These are phyloP conservation scores for Pelodiscus sinensis DNA, from an alignment of 2,113 vertebrate genomes.

Conservation along the genomic window DNA sequence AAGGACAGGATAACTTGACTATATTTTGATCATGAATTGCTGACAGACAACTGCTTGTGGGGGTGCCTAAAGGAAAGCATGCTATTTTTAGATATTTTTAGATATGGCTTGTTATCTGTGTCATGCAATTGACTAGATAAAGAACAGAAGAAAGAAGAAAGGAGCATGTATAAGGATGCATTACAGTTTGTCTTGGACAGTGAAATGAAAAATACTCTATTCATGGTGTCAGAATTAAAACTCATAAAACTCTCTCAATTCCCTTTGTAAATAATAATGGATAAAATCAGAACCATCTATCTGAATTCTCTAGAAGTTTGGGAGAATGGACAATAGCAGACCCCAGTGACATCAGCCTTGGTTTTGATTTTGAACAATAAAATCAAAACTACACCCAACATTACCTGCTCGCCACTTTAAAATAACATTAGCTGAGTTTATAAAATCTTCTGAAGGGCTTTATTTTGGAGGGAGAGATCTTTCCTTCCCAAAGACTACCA, in stretches of 20 bases:
- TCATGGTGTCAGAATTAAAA: not conserved
- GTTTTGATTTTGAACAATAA: not conserved
- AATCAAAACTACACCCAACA: not conserved
- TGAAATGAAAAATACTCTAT: not conserved
- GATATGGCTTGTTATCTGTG: not conserved
- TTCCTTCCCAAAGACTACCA: slow-evolving; percentile 6
- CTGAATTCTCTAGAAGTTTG: not conserved
- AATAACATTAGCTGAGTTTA: not conserved
- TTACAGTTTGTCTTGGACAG: not conserved
- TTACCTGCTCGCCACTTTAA: not conserved
- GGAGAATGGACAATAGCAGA: not conserved
- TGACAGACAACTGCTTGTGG: not conserved
- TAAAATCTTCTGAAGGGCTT: not conserved
- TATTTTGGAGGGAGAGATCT: not conserved
- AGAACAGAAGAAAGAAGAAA: not conserved
- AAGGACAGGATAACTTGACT: not conserved
- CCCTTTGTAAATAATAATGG: not conserved
- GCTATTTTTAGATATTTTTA: not conserved
- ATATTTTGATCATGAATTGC: not conserved
- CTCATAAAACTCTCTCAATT: not conserved
- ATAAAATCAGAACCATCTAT: not conserved
- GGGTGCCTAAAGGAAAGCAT: not conserved
- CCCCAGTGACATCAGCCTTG: not conserved
- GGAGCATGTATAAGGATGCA: not conserved
- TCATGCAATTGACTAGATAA: not conserved